These are phyloP conservation scores for Amblyornis subalaris DNA, from an alignment of 2,113 vertebrate species.

Conservation along the genomic window DNA sequence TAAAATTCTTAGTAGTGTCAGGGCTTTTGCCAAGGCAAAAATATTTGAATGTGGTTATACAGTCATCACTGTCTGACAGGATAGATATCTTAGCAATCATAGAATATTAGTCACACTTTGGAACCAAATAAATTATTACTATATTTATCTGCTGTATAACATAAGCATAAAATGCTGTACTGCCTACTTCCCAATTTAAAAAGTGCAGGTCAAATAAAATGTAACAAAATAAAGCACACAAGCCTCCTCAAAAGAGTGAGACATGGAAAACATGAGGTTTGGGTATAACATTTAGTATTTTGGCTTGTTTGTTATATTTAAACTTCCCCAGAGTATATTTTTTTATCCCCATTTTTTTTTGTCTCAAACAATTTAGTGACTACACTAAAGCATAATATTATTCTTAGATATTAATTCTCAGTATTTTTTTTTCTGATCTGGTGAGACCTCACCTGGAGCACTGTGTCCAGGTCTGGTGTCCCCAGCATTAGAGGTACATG, in stretches of 20 bases:
- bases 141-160: not conserved
- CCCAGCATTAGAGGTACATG: fast-evolving
- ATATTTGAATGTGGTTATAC: not conserved
- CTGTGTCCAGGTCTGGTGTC: too few relatives aligned
- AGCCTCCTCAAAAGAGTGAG: not conserved
- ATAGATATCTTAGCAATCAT: not conserved
- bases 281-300: not conserved
- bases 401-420: not conserved
- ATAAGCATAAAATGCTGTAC: not conserved
- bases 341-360: not conserved
- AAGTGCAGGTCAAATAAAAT: not conserved
- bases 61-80: not conserved
- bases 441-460: not conserved
- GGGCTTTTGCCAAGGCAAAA: not conserved
- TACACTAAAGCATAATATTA: not conserved
- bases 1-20: not conserved
- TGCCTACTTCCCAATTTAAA: not conserved
- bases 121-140: not conserved
- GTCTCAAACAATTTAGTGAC: not conserved
- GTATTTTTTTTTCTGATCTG: not conserved
- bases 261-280: not conserved
- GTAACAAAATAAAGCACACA: not conserved
- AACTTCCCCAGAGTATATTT: not conserved
- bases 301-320: not conserved
- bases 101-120: not conserved